Evolutionary conservation across 2,888 invertebrate genomes (phyloP).

Genomic region (Clunio marinus): DNA sequence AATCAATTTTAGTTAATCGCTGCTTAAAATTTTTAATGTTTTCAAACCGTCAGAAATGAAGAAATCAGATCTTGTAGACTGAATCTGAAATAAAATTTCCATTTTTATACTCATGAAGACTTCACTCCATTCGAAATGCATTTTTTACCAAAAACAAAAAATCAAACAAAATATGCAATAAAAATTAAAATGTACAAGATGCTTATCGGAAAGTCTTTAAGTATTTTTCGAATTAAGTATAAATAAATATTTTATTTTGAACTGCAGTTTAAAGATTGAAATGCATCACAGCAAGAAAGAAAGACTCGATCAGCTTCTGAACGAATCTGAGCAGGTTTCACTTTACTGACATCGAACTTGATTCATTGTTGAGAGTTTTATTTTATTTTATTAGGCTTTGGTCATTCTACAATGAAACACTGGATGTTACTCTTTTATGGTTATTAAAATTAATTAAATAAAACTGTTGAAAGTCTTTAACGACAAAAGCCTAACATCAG

Average conservation of each 20-base stretch:
- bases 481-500: slow-evolving; percentile 15
- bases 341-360: background rate
- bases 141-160: background rate
- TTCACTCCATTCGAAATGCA: background rate
- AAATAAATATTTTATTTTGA: background rate
- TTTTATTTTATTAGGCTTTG: background rate
- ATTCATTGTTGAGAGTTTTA: background rate
- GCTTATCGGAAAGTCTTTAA: slow-evolving; percentile 1
- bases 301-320: slow-evolving; percentile 23
- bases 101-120: slow-evolving; percentile 1
- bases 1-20: slow-evolving; percentile 21
- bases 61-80: slow-evolving; percentile 22
- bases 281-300: slow-evolving; percentile 8
- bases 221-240: background rate
- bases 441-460: slow-evolving; percentile 37
- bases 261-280: background rate
- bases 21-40: background rate
- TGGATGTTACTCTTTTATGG: slow-evolving; percentile 24
- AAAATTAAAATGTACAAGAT: slow-evolving; percentile 15
- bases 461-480: slow-evolving; percentile 32
- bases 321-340: background rate
- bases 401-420: slow-evolving; percentile 6
- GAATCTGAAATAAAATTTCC: background rate
- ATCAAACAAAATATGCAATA: slow-evolving; percentile 1
- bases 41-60: background rate